These are phyloP conservation scores for Drosophila guanche DNA, from an alignment of 1,140 invertebrate genomes.

Conservation along the genomic window DNA sequence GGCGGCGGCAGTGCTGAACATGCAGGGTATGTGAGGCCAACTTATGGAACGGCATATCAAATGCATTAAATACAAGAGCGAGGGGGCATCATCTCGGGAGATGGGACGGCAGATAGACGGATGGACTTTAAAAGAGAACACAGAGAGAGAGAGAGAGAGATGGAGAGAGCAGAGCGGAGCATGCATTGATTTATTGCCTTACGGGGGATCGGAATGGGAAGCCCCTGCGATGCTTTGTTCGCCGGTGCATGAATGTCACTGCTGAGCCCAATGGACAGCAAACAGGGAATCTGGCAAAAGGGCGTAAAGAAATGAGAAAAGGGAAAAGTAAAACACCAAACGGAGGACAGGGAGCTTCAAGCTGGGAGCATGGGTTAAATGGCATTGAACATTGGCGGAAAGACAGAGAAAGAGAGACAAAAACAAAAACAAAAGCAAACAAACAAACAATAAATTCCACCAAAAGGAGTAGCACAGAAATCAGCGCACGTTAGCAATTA, in stretches of 20 bases:
- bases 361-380: constrained; percentile 30
- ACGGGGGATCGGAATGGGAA: constrained; percentile 20
- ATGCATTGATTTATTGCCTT: constrained; percentile 74
- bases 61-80: constrained; percentile 45
- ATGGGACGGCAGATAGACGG: background rate
- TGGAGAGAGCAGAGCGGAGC: background rate
- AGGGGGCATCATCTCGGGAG: too few species aligned
- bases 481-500: constrained; percentile 79
- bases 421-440: constrained; percentile 16
- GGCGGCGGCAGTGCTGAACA: too few species aligned
- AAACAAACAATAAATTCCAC: background rate
- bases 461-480: constrained; percentile 53
- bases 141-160: background rate
- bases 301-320: constrained; percentile 40
- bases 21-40: too few species aligned
- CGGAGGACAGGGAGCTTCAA: constrained; percentile 10
- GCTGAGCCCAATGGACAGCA: constrained; percentile 69
- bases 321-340: constrained; percentile 22
- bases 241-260: constrained; percentile 76
- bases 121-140: constrained; percentile 40
- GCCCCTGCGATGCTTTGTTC: constrained; percentile 45
- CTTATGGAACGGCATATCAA: background rate
- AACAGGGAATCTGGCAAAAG: constrained; percentile 5
- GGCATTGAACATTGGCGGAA: constrained; percentile 55
- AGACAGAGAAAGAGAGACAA: constrained; percentile 21